Percentiles rank a stretch among this genome's conserved stretches.
phyloP scores from a whole-genome alignment of 2,888 invertebrate species.

The Idaea biselata region DNA sequence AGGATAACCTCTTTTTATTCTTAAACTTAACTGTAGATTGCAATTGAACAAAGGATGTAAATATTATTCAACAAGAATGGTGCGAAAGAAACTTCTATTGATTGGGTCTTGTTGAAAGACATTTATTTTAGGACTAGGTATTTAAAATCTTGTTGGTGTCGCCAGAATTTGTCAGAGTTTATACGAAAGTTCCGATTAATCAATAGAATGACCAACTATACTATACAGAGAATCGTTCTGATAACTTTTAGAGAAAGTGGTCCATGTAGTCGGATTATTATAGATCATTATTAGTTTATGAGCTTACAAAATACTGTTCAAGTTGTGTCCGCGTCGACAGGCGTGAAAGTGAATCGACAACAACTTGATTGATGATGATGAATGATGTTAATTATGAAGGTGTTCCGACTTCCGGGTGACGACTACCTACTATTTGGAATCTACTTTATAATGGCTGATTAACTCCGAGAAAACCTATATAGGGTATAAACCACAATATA shows the following conservation, averaged over 20 bases:
- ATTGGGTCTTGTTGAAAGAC: no score
- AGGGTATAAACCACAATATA: no score
- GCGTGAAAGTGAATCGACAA: neutral
- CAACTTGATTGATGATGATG: neutral
- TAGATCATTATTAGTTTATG: neutral
- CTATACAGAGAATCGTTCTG: neutral
- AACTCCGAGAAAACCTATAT: neutral
- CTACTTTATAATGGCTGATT: neutral
- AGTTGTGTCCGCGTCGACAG: neutral
- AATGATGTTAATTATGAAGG: neutral
- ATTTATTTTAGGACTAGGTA: no score
- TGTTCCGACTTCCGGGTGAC: neutral
- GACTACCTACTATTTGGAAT: neutral
- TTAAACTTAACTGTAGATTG: neutral
- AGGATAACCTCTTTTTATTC: neutral
- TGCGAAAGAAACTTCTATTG: no score
- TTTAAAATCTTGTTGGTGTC: no score
- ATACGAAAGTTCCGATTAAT: no score
- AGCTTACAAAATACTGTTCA: neutral
- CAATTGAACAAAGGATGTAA: neutral
- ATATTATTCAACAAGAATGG: neutral
- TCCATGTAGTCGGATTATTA: neutral
- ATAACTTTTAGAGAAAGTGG: neutral
- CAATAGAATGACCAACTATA: no score
- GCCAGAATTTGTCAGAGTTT: no score